Percentiles rank a stretch among this genome's conserved stretches.
phyloP scores from a whole-genome alignment of 1,140 invertebrate genomes.

The Bombus superbus region DNA sequence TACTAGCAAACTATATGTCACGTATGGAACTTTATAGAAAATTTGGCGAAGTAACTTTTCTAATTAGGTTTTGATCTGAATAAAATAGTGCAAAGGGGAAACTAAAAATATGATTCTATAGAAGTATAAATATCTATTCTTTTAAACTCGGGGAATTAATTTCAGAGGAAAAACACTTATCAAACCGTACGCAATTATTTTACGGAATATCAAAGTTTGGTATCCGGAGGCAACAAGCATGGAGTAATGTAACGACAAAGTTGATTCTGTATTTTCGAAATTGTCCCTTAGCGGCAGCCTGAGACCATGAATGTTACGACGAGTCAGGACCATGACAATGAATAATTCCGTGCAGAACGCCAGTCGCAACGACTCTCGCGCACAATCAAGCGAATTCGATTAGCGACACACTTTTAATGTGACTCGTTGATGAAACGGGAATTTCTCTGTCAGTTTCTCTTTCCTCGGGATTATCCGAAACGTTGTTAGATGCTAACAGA shows the following conservation, averaged over 20 bases:
- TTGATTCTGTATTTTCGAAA: constrained; percentile 30
- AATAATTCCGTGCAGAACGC: constrained; percentile 38
- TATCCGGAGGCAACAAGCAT: neutral
- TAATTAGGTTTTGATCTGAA: no score
- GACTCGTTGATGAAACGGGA: constrained; percentile 35
- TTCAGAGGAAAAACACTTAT: neutral
- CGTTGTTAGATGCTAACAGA: constrained; percentile 27
- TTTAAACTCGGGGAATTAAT: neutral
- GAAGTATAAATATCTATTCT: no score
- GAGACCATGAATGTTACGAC: constrained; percentile 21
- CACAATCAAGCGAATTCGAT: constrained; percentile 43
- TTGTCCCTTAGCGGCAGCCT: constrained; percentile 12
- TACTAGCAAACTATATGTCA: neutral
- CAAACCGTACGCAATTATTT: neutral
- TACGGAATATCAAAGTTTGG: constrained; percentile 3
- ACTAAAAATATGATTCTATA: no score
- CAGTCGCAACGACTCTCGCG: constrained; percentile 14
- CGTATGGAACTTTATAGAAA: neutral
- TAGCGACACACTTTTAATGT: constrained; percentile 41
- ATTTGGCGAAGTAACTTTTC: no score
- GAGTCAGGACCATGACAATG: constrained; percentile 28
- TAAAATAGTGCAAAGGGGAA: no score
- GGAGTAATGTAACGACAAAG: neutral
- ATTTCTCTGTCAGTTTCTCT: constrained; percentile 9
- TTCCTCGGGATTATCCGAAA: constrained; percentile 19